A percentile compares a stretch with the other conserved stretches of the same genome.
Conservation (phyloP, 2,113 vertebrate genomes). For the Anthoscopus minutus region DNA sequence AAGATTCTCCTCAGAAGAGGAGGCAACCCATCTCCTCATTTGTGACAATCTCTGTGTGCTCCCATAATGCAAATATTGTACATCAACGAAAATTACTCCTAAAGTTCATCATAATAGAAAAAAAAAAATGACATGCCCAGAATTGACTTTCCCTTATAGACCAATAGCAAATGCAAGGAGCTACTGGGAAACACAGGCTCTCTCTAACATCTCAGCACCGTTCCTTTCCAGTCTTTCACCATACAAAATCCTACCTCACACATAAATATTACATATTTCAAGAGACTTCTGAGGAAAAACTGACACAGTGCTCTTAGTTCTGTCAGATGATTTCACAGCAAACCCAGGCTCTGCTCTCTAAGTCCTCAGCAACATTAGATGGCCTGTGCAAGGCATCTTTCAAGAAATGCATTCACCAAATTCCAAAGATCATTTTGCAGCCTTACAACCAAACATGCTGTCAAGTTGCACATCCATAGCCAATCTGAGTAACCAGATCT, state of each 20-base stretch:
- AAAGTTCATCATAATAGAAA: background rate
- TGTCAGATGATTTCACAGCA: background rate
- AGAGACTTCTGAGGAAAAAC: background rate
- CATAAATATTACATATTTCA: background rate
- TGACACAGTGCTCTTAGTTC: background rate
- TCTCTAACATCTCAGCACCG: background rate
- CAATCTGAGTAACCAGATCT: background rate
- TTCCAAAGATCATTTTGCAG: background rate
- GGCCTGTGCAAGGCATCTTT: rapidly evolving
- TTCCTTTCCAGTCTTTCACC: background rate
- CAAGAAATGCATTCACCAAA: background rate
- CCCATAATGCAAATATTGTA: background rate
- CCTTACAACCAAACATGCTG: background rate
- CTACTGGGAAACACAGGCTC: background rate
- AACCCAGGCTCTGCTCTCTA: background rate
- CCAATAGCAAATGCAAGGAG: background rate
- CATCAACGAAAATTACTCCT: background rate
- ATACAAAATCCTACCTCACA: background rate
- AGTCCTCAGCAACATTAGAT: background rate
- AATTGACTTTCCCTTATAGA: background rate
- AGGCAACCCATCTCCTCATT: background rate
- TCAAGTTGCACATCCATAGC: background rate
- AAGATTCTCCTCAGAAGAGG: background rate
- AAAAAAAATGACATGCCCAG: rapidly evolving
- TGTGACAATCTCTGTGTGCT: background rate